phyloP scores from a whole-genome alignment of 2,113 vertebrate species.

The Acanthisitta chloris region DNA sequence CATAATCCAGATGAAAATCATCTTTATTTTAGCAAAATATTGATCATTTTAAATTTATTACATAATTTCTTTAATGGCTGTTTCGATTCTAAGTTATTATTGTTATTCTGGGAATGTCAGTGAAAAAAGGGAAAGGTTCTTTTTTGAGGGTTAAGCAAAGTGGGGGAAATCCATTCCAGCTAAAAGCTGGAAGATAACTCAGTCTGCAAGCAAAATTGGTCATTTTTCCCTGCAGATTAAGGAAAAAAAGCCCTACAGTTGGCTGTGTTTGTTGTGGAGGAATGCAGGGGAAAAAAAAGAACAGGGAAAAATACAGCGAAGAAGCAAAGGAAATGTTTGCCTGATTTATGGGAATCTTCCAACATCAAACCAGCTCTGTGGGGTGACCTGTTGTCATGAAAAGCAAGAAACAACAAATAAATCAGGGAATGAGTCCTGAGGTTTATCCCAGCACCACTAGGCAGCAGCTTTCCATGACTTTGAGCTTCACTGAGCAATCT shows the following conservation, averaged over 20 bases:
- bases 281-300: neutral
- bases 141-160: neutral
- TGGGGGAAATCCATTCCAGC: conserved; percentile 14
- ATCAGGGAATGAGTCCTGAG: neutral
- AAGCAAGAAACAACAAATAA: neutral
- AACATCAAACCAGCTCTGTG: neutral
- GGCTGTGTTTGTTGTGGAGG: neutral
- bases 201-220: conserved; percentile 4
- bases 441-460: neutral
- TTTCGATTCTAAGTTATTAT: neutral
- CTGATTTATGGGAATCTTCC: neutral
- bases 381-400: neutral
- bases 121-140: neutral
- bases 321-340: neutral
- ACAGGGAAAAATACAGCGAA: neutral
- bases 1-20: neutral
- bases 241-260: neutral
- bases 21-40: neutral
- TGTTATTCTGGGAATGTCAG: neutral
- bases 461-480: neutral
- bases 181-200: conserved; percentile 8
- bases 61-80: fast-evolving
- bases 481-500: neutral
- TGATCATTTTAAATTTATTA: neutral
- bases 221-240: conserved; percentile 14